Base-by-base conservation (phyloP, 2,797 vertebrate species). In the Melanotaenia pygmaea region DNA sequence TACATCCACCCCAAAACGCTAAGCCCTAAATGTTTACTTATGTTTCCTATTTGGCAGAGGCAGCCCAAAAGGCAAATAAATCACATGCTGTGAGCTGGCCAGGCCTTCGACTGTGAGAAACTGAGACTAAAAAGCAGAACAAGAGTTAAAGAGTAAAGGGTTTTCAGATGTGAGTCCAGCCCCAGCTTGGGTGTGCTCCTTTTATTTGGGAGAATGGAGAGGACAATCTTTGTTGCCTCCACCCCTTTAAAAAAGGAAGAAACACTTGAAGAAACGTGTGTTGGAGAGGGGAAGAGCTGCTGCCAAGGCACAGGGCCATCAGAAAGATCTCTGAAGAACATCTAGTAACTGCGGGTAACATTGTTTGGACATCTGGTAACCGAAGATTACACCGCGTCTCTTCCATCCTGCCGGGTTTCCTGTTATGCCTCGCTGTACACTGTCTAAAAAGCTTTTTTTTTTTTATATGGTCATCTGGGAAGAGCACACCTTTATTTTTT, bases 21-120 rank as follows among this genome's bases (percentile, higher is more conserved):
- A 64, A 89, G 89, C 87, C 86, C 88, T 93, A 94, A 94, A 94
- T 94, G 92, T 94, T 95, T 94, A 93, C 93, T 94, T 89, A 93
- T 94, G 93, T 95, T 95, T 95, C 93, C 93, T 93, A 91, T 94
- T 94, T 94, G 91, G 94, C 93, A 91, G 90, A 91, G 92, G 90
- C 91, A 86, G 90, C 86, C 76, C 86, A 87, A 90, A 92, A 92
- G 89, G 87, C 91, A 95, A 94, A 95, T 94, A 95, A 94, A 95
- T 94, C 93, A 94, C 92, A 93, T 91, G 93, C 93, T 90, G 88
- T 87, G 92, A 89, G 91, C 90, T 80, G 80, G 91, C 87, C 90
- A 90, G 92, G 91, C 91, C 91, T 86, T 91, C 75, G 75, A 92
- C 92, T 95, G 92, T 93, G 93, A 93, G 93, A 94, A 94, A 94